phyloP scores from a whole-genome alignment of 2,113 vertebrate genomes.

The Epinephelus fuscoguttatus region DNA sequence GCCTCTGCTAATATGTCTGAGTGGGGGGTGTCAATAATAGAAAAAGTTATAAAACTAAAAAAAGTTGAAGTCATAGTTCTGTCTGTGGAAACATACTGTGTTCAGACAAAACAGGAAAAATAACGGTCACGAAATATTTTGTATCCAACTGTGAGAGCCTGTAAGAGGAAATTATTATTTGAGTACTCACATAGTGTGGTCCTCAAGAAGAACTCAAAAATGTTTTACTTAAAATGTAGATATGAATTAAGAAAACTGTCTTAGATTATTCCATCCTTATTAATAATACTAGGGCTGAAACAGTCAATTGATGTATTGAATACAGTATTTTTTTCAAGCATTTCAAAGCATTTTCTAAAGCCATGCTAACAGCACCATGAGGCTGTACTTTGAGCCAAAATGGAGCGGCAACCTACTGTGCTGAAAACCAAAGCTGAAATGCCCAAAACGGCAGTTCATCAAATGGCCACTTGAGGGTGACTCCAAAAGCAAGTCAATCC shows the following conservation, averaged over 20 bases:
- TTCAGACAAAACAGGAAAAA: neutral
- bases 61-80: neutral
- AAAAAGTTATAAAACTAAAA: neutral
- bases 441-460: too few species aligned
- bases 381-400: too few species aligned
- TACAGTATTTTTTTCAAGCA: too few species aligned
- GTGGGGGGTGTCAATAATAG: constrained; percentile 28
- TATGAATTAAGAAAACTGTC: neutral
- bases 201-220: neutral
- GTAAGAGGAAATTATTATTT: neutral
- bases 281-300: neutral
- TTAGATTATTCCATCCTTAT: neutral
- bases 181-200: neutral
- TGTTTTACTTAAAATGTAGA: neutral
- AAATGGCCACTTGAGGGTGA: too few species aligned
- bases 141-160: neutral
- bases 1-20: constrained; percentile 53
- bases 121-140: neutral
- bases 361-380: too few species aligned
- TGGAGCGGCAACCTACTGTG: too few species aligned
- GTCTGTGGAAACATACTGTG: neutral
- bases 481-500: too few species aligned
- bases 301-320: neutral
- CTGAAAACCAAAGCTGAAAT: too few species aligned
- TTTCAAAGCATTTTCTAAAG: too few species aligned